Conservation (phyloP, 2,797 vertebrate genomes). For the Micromesistius poutassou region DNA sequence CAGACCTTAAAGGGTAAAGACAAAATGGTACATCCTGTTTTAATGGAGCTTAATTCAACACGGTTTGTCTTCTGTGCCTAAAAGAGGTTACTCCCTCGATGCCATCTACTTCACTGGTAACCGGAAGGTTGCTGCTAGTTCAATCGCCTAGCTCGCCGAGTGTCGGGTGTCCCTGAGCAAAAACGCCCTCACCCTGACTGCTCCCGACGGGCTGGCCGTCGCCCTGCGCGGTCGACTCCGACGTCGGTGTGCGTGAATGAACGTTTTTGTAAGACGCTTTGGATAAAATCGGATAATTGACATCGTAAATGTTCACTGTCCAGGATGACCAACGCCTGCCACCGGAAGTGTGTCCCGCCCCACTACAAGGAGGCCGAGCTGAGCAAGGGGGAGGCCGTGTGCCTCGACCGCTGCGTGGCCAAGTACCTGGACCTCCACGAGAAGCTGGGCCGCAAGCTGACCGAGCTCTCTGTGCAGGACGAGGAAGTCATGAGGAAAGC, state of each 20-base stretch:
- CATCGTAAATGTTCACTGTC: neutral
- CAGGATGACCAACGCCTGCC: constrained; percentile 96
- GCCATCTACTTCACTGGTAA: neutral
- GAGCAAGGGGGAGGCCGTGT: constrained; percentile 92
- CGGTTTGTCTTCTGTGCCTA: neutral
- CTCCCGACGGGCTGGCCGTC: too few relatives aligned
- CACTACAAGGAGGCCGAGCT: constrained; percentile 93
- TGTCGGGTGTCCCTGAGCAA: too few relatives aligned
- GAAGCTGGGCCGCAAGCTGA: constrained; percentile 89
- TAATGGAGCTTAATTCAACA: neutral
- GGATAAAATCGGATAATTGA: too few relatives aligned
- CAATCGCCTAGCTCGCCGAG: neutral
- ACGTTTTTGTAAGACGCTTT: too few relatives aligned
- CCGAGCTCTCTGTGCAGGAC: constrained; percentile 91
- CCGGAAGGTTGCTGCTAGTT: too few relatives aligned
- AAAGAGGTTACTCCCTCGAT: neutral
- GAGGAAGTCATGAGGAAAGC: constrained; percentile 89
- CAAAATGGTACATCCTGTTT: neutral
- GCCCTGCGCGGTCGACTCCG: too few relatives aligned
- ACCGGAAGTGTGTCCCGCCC: constrained; percentile 94
- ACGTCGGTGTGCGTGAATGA: too few relatives aligned
- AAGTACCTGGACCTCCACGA: constrained; percentile 98
- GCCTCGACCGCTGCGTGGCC: constrained; percentile 93
- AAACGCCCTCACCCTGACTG: too few relatives aligned
- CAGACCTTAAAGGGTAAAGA: neutral